These are phyloP conservation scores for Nudaria mundana DNA, from an alignment of 2,888 invertebrate species.

Conservation along the genomic window DNA sequence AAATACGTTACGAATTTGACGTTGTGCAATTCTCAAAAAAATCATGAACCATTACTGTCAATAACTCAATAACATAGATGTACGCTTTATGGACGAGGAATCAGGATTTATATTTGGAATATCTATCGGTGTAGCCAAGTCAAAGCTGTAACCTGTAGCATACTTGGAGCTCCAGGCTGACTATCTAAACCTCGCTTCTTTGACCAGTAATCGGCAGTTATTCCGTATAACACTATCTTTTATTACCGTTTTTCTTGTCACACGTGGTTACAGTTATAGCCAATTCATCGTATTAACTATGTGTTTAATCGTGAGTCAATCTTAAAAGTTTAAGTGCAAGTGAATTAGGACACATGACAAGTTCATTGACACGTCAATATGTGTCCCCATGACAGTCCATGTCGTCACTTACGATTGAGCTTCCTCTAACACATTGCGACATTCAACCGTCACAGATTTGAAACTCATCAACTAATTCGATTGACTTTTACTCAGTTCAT, in stretches of 20 bases:
- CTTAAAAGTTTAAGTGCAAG: conserved; percentile 43
- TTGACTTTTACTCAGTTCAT: conserved; percentile 3
- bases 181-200: too few species aligned
- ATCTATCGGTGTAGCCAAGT: too few species aligned
- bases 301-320: conserved; percentile 24
- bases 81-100: too few species aligned
- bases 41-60: too few species aligned
- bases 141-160: too few species aligned
- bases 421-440: conserved; percentile 31
- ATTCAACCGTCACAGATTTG: conserved; percentile 22
- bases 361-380: conserved; percentile 64
- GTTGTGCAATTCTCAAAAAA: too few species aligned
- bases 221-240: neutral
- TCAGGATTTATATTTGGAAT: too few species aligned
- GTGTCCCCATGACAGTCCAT: conserved; percentile 53
- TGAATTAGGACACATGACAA: conserved; percentile 52
- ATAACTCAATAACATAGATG: too few species aligned
- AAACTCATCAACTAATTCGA: conserved; percentile 3
- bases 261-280: neutral
- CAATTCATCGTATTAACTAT: neutral
- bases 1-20: too few species aligned
- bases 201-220: neutral
- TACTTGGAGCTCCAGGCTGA: too few species aligned
- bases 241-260: neutral
- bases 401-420: conserved; percentile 45